phyloP scores from a whole-genome alignment of 2,797 vertebrate genomes.

The Florisuga fusca region DNA sequence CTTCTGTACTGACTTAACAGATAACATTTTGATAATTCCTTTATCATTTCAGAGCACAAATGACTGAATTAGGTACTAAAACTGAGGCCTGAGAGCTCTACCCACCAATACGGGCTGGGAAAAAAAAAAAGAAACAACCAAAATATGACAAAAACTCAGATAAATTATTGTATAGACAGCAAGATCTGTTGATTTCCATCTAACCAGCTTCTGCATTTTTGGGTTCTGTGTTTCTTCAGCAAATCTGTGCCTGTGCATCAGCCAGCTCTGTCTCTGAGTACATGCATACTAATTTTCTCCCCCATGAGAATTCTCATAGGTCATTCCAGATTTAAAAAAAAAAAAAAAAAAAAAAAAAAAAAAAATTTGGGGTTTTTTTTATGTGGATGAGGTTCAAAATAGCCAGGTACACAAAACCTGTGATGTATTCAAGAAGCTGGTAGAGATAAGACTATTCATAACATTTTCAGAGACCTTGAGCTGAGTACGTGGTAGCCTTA shows the following conservation, averaged over 20 bases:
- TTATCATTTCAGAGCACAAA: not conserved
- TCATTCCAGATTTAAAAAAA: not conserved
- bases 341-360: not conserved
- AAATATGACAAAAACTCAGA: not conserved
- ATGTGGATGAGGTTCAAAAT: not conserved
- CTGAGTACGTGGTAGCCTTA: not conserved
- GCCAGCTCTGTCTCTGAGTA: rapidly evolving
- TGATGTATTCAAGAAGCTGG: not conserved
- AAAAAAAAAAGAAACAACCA: rapidly evolving
- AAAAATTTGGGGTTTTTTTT: too few relatives aligned
- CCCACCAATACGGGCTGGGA: not conserved
- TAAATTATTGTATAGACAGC: not conserved
- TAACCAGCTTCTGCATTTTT: not conserved
- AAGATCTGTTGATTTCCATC: not conserved
- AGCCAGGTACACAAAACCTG: not conserved
- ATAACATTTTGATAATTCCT: not conserved
- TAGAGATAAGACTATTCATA: not conserved
- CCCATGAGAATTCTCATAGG: not conserved
- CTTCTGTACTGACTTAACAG: not conserved
- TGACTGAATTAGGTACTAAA: not conserved
- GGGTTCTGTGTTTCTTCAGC: not conserved
- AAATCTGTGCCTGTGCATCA: not conserved
- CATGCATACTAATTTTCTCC: not conserved
- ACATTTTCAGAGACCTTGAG: not conserved
- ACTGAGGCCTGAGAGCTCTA: not conserved